Evolutionary conservation across 2,888 invertebrate species (phyloP), one percentile per base, ranked within the genome.

Genomic region (Erebia ligea): DNA sequence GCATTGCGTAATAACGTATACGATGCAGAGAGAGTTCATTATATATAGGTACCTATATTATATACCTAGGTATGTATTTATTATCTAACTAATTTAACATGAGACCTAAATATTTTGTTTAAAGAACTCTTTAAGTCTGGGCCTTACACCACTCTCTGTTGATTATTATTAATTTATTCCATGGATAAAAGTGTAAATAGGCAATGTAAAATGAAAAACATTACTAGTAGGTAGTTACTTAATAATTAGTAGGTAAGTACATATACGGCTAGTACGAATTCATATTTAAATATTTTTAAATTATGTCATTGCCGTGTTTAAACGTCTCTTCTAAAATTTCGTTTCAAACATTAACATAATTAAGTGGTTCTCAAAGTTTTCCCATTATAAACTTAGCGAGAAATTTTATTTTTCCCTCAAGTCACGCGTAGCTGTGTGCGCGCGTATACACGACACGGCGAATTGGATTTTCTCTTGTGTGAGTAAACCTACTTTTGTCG

Each of bases 341-440:
- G 93, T 93, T 93, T 93, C 90, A 90, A 92, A 93, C 93, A 93
- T 93, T 93, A 93, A 93, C 93, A 93, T 93, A 93, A 93, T 93
- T 93, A 93, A 93, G 93, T 93, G 93, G 93, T 92, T 93, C 92
- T 92, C 92, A 92, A 93, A 93, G 92, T 93, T 93, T 93, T 93
- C 93, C 93, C 93, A 93, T 93, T 93, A 93, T 92, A 92, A 93
- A 93, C 93, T 93, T 93, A 92, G 92, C 90, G 91, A 93, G 92
- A 92, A 93, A 92, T 93, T 93, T 93, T 93, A 93, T 93, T 93
- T 93, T 93, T 92, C 93, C 93, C 93, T 92, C 92, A 92, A 92
- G 93, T 92, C 91, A 91, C 81, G 83, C 86, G 86, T 83, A 79
- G 76, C 78, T 84, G 93, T 93, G 93, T 92, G 92, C 89, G 90